Evolutionary conservation across 2,888 invertebrate genomes (phyloP), one percentile per base, ranked within the genome.

Genomic region (Arrhopalites spinosus): DNA sequence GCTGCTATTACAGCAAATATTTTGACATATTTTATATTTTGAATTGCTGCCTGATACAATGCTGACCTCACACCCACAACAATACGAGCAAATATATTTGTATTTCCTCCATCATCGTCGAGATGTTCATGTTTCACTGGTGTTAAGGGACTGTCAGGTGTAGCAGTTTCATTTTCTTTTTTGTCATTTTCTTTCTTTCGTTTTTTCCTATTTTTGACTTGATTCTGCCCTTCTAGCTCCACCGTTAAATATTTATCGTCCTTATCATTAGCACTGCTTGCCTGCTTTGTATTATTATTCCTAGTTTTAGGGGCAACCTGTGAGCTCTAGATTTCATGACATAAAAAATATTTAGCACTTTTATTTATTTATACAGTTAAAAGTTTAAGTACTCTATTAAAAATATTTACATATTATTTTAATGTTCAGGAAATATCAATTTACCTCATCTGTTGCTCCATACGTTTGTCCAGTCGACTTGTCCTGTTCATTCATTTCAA

Each of bases 11-110:
- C 11, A 1, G 77, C 11, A 8, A 64, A 1, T 36, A 64, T 66
- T 61, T 80, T 80, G 0, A 70, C 64, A 0, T 59, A 29, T 3
- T 27, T 59, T 15, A 25, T 15, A 25, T 59, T 59, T 25, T 59
- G 25, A 25, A 59, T 15, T 5, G 15, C 27, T 25, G 59, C 59
- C 25, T 59, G 59, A 59, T 59, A 59, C 8, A 59, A 27, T 7
- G 25, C 59, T 2, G 59, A 25, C 3, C 59, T 23, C n/a, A 56
- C 20, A n/a, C n/a, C n/a, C n/a, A 59, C 59, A 8, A 59, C 59
- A 13, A 25, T 15, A 13, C 59, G 23, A 13, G 59, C 59, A 1
- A 59, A 23, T 25, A 59, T 25, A 59, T 59, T 59, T 15, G 25
- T 27, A n/a, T 56, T 56, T 27, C 59, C 59, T 27, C 59, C 59